Conservation (phyloP, 2,113 vertebrate species). For the Sylvia atricapilla region DNA sequence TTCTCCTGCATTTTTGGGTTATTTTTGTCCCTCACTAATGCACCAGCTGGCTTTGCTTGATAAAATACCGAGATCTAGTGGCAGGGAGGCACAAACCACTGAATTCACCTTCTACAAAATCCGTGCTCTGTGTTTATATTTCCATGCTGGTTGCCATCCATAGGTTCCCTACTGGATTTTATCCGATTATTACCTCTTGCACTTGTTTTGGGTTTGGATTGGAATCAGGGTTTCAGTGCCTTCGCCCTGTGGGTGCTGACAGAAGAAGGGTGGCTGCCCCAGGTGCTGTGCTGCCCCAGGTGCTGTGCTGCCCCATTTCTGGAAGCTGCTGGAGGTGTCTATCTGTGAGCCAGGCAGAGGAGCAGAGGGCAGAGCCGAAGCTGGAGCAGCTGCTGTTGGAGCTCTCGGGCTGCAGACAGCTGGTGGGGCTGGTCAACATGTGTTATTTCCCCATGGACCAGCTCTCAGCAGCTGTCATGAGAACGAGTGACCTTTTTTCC, state of each 20-base stretch:
- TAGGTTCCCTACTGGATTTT: neutral
- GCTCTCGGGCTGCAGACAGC: neutral
- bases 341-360: neutral
- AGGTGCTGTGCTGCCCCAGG: neutral
- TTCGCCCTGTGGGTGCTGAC: neutral
- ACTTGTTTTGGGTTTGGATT: neutral
- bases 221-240: neutral
- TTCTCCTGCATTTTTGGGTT: neutral
- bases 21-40: neutral
- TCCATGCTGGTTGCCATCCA: neutral
- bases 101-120: neutral
- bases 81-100: neutral
- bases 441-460: neutral
- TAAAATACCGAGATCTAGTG: neutral
- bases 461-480: neutral
- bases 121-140: neutral
- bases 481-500: neutral
- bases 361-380: neutral
- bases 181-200: neutral
- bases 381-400: neutral
- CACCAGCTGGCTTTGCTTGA: neutral
- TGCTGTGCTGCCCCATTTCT: neutral
- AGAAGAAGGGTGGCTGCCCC: neutral
- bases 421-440: neutral
- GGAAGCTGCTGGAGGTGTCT: neutral